Percentiles rank a stretch among this genome's conserved stretches.
Evolutionary conservation across 2,113 vertebrate species (phyloP).

Genomic region (Cheirogaleus medius): DNA sequence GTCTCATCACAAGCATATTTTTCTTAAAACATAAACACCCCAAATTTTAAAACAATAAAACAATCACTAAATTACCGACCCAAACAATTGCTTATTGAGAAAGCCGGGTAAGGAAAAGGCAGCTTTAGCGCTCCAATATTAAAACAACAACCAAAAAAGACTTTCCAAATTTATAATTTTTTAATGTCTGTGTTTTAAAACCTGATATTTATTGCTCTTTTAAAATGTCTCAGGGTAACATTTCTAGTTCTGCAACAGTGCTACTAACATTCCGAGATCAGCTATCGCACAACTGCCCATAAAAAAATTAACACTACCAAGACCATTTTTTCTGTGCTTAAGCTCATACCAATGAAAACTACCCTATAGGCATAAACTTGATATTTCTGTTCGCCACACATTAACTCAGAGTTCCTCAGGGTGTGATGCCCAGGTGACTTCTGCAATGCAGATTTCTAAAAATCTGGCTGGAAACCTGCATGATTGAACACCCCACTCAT

Average conservation of each 20-base stretch:
- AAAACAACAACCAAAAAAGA: constrained; percentile 60
- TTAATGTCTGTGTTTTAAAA: constrained; percentile 73
- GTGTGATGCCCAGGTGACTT: constrained; percentile 63
- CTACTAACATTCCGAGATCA: constrained; percentile 67
- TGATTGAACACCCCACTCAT: constrained; percentile 54
- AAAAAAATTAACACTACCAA: constrained; percentile 74
- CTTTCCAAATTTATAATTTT: constrained; percentile 62
- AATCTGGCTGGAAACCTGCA: constrained; percentile 70
- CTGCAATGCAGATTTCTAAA: constrained; percentile 71
- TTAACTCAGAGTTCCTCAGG: constrained; percentile 36
- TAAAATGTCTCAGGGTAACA: constrained; percentile 71
- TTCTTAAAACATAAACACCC: not conserved
- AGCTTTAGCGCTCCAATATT: constrained; percentile 13
- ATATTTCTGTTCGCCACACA: constrained; percentile 63
- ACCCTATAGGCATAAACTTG: constrained; percentile 35
- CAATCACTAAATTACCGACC: not conserved
- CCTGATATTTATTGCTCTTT: constrained; percentile 69
- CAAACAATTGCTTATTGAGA: constrained; percentile 33
- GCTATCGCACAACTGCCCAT: constrained; percentile 42
- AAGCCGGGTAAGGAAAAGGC: constrained; percentile 34
- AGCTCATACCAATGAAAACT: constrained; percentile 62
- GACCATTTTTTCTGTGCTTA: constrained; percentile 63
- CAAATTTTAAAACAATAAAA: not conserved
- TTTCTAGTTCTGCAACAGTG: constrained; percentile 65
- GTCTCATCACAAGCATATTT: not conserved